Conservation (phyloP, 2,113 vertebrate species). For the Oryzias javanicus region DNA sequence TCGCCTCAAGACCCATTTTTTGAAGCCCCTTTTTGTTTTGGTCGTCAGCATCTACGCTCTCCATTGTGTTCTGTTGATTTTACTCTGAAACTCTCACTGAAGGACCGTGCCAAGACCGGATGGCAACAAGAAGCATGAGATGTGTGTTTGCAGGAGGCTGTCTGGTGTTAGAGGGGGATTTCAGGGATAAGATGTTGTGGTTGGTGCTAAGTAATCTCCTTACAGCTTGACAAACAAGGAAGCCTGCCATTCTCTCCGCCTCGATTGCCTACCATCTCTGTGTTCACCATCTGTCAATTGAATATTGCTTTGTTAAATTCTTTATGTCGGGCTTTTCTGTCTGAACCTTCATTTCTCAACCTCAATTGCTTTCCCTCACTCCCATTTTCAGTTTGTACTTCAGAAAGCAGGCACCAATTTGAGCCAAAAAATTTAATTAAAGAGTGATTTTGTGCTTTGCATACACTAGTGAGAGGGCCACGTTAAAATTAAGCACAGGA, state of each 20-base stretch:
- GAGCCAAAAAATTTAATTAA: conserved; percentile 7
- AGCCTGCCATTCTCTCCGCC: conserved; percentile 37
- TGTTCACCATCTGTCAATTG: conserved; percentile 31
- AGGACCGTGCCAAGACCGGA: conserved; percentile 21
- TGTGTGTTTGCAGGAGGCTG: conserved; percentile 52
- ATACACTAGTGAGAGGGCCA: conserved; percentile 25
- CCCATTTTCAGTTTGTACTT: conserved; percentile 8
- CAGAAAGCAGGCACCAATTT: conserved; percentile 4
- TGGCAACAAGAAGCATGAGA: conserved; percentile 44
- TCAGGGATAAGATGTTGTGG: conserved; percentile 53
- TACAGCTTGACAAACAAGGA: conserved; percentile 59
- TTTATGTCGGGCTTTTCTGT: conserved; percentile 2
- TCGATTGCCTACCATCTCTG: conserved; percentile 49
- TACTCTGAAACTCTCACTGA: conserved; percentile 35
- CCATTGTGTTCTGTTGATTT: conserved; percentile 44
- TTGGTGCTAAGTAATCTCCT: conserved; percentile 59
- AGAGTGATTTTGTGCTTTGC: conserved; percentile 21
- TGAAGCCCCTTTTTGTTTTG: conserved; percentile 22
- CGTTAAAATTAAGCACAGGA: conserved; percentile 20
- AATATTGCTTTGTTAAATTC: conserved; percentile 42
- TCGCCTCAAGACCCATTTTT: conserved; percentile 5
- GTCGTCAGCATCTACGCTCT: conserved; percentile 17
- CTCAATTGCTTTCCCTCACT: conserved; percentile 11
- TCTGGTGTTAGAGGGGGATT: conserved; percentile 48
- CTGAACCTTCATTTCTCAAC: conserved; percentile 5